phyloP scores from a whole-genome alignment of 2,888 invertebrate species.

The Prenolepis imparis region DNA sequence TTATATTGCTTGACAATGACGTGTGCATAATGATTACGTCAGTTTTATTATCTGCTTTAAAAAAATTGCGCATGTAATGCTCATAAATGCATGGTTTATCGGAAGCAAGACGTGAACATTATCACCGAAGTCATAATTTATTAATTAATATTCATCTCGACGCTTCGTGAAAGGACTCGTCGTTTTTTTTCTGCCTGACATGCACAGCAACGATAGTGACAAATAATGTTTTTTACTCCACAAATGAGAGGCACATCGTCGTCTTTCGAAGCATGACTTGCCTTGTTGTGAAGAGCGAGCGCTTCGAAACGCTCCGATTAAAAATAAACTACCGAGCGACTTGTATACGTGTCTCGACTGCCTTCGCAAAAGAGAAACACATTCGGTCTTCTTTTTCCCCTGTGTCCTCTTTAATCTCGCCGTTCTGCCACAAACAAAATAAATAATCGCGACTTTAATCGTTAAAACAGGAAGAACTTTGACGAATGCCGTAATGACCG shows the following conservation, averaged over 20 bases:
- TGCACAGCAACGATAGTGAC: slow-evolving; percentile 56
- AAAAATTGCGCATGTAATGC: slow-evolving; percentile 19
- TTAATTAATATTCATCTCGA: slow-evolving; percentile 40
- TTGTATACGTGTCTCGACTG: slow-evolving; percentile 40
- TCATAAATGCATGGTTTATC: not conserved
- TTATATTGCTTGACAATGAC: not conserved
- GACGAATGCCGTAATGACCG: slow-evolving; percentile 8
- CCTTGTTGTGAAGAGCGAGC: slow-evolving; percentile 59
- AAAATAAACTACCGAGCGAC: slow-evolving; percentile 69
- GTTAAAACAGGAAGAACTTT: slow-evolving; percentile 33
- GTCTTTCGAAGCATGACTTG: slow-evolving; percentile 63
- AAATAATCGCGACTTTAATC: slow-evolving; percentile 30
- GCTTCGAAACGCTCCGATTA: slow-evolving; percentile 61
- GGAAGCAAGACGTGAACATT: slow-evolving; percentile 16
- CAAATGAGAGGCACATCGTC: slow-evolving; percentile 66
- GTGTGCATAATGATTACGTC: not conserved
- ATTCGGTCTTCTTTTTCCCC: slow-evolving; percentile 12
- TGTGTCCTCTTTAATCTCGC: slow-evolving; percentile 24
- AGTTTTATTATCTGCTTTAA: slow-evolving; percentile 23
- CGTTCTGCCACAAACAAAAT: slow-evolving; percentile 11
- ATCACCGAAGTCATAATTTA: slow-evolving; percentile 24
- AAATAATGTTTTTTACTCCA: slow-evolving; percentile 73
- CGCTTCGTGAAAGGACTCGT: slow-evolving; percentile 51
- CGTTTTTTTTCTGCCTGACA: slow-evolving; percentile 27
- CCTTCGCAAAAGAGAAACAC: slow-evolving; percentile 47